These are phyloP conservation scores for Drosophila setosimentum DNA, from an alignment of 2,888 invertebrate genomes.

Conservation along the genomic window DNA sequence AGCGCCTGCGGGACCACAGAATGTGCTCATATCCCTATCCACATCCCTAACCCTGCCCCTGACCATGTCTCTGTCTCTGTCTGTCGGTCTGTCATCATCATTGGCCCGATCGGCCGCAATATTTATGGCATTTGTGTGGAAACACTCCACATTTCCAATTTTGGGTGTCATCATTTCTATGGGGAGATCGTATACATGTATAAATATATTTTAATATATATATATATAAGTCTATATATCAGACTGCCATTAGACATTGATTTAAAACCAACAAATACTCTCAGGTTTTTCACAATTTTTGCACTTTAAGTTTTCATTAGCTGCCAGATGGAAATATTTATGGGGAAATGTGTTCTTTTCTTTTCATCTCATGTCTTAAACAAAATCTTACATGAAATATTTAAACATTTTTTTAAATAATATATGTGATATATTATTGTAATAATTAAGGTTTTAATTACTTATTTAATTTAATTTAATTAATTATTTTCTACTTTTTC, in stretches of 20 bases:
- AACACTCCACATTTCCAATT: conserved; percentile 21
- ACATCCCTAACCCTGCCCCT: conserved; percentile 5
- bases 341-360: neutral
- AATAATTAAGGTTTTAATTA: too few relatives aligned
- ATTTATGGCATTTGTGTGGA: conserved; percentile 71
- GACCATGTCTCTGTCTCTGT: neutral
- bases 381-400: neutral
- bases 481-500: neutral
- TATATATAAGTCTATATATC: neutral
- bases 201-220: neutral
- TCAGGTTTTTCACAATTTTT: neutral
- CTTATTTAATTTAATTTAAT: too few relatives aligned
- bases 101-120: conserved; percentile 35
- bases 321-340: neutral
- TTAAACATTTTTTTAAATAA: neutral
- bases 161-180: neutral
- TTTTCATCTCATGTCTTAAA: neutral
- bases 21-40: conserved; percentile 11
- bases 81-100: conserved; percentile 52
- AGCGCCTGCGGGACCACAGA: conserved; percentile 54
- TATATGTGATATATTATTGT: too few relatives aligned
- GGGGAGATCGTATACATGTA: neutral
- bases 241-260: neutral
- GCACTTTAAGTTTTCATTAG: neutral
- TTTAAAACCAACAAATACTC: neutral